Evolutionary conservation across 92 coral and sea anemone species (phyloP).

Genomic region (Phymanthus crucifer): DNA sequence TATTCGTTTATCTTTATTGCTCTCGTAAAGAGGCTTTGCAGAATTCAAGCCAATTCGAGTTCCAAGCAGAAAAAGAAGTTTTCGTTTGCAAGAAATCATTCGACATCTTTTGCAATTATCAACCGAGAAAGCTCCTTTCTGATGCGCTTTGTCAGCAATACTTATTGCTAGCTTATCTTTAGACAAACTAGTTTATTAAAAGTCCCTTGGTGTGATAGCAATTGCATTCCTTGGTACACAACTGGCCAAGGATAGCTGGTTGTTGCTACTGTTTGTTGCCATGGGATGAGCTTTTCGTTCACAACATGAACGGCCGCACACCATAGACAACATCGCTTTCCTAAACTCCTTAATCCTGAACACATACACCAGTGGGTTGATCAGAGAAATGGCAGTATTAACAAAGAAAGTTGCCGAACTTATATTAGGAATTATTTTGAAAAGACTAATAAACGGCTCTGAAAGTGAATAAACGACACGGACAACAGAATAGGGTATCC

Average conservation of each 20-base stretch:
- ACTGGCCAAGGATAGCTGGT: background rate
- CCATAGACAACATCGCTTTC: slow-evolving; percentile 2
- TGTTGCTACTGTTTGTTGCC: background rate
- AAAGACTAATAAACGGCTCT: background rate
- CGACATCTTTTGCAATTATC: too few species aligned
- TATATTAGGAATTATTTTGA: background rate
- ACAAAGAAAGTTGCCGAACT: background rate
- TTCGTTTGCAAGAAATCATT: too few species aligned
- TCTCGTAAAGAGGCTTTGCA: too few species aligned
- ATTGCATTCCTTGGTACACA: too few species aligned
- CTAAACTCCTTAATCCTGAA: slow-evolving; percentile 21
- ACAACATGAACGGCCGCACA: background rate
- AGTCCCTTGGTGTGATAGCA: too few species aligned
- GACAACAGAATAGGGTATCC: slow-evolving; percentile 16
- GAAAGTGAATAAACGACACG: background rate
- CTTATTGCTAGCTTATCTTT: too few species aligned
- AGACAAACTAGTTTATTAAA: too few species aligned
- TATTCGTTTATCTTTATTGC: too few species aligned
- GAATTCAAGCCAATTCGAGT: too few species aligned
- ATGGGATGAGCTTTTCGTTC: background rate
- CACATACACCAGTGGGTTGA: slow-evolving; percentile 20
- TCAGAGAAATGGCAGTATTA: slow-evolving; percentile 5
- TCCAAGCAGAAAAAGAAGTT: too few species aligned
- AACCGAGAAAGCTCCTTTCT: too few species aligned
- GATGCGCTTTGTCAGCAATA: too few species aligned